Evolutionary conservation across 1,140 invertebrate species (phyloP).

Genomic region (Procambarus virginalis): DNA sequence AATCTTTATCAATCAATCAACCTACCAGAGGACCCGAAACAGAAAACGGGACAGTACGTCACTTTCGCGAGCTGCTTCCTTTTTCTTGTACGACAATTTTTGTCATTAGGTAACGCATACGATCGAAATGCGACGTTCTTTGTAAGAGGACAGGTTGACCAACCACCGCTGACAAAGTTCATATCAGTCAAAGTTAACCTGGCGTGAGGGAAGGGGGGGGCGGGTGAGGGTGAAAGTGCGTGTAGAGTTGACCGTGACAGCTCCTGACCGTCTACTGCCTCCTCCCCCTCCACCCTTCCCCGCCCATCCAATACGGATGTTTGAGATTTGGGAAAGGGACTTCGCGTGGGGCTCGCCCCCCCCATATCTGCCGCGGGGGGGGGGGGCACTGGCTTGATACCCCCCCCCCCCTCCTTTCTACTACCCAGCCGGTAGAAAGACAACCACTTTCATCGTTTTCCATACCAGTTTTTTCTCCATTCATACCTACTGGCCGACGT

Average conservation of each 20-base stretch:
- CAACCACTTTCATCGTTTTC: constrained; percentile 15
- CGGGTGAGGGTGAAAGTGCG: neutral
- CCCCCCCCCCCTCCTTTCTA: neutral
- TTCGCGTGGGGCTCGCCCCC: neutral
- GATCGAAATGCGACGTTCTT: no score
- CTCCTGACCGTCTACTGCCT: neutral
- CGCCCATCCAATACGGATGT: no score
- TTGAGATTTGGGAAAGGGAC: no score
- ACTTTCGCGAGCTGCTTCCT: no score
- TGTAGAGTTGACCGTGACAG: neutral
- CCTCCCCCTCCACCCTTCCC: neutral
- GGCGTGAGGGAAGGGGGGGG: neutral
- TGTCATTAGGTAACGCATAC: no score
- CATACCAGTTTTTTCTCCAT: constrained; percentile 11
- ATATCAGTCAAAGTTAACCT: neutral
- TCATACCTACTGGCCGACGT: constrained; percentile 2
- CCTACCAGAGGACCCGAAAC: neutral
- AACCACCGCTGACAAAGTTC: no score
- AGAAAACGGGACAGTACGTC: no score
- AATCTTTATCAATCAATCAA: no score
- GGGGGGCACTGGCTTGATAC: neutral
- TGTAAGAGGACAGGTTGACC: no score
- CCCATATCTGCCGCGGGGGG: neutral
- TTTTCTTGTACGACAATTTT: no score
- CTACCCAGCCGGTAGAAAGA: neutral